Percentiles rank a stretch among this genome's conserved stretches.
Evolutionary conservation across 2,888 invertebrate genomes (phyloP).

Genomic region (Tanypteryx hageni): DNA sequence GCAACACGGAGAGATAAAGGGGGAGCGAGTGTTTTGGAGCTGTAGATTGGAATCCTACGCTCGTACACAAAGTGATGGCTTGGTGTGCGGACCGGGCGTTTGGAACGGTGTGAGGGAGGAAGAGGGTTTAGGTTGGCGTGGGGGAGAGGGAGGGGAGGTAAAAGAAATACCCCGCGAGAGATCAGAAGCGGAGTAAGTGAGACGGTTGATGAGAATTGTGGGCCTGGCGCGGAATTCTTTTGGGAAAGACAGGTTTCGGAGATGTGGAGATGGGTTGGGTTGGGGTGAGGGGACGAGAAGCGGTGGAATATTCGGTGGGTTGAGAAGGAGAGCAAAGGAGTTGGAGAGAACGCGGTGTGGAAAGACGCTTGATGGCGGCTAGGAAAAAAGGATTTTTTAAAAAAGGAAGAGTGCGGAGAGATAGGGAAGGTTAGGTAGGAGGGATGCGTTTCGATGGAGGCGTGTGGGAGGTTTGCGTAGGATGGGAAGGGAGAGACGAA

Average conservation of each 20-base stretch:
- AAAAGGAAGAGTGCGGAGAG: too few species aligned
- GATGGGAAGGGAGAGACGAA: too few species aligned
- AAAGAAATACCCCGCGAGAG: not conserved
- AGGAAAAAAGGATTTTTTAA: too few species aligned
- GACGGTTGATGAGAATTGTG: not conserved
- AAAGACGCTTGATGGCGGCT: too few species aligned
- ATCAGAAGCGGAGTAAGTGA: not conserved
- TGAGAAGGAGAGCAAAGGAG: not conserved
- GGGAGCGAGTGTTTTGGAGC: not conserved
- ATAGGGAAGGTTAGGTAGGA: too few species aligned
- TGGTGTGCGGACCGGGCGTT: not conserved
- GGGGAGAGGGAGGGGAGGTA: not conserved
- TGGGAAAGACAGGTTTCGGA: not conserved
- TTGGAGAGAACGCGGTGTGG: too few species aligned
- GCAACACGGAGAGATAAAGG: not conserved
- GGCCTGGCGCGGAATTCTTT: not conserved
- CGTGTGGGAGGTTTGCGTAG: too few species aligned
- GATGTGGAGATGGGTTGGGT: not conserved
- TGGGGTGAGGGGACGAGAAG: not conserved
- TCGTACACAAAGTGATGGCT: not conserved
- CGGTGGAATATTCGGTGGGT: too few species aligned
- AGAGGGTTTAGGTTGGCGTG: too few species aligned
- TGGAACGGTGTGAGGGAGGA: not conserved
- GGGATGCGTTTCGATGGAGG: too few species aligned
- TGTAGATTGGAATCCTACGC: not conserved